Evolutionary conservation across 2,888 invertebrate genomes (phyloP).

Genomic region (Notodonta dromedarius): DNA sequence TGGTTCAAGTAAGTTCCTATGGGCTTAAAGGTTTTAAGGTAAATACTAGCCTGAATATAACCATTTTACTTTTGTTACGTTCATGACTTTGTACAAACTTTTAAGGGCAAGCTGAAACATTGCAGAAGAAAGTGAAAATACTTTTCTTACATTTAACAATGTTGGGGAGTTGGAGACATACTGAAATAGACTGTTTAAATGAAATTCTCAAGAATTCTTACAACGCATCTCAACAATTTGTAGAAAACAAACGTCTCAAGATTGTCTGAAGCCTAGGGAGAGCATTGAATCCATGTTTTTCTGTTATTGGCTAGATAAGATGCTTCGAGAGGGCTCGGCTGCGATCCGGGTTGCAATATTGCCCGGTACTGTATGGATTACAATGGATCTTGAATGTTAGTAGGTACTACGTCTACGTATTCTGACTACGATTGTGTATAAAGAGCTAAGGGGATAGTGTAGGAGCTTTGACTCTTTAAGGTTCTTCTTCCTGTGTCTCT

Average conservation of each 20-base stretch:
- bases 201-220: not conserved
- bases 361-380: constrained; percentile 37
- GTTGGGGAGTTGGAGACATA: not conserved
- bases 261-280: constrained; percentile 35
- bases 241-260: constrained; percentile 47
- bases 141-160: not conserved
- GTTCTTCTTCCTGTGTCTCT: no score
- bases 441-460: not conserved
- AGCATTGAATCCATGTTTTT: constrained; percentile 47
- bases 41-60: no score
- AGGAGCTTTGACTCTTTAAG: no score
- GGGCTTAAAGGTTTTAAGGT: no score
- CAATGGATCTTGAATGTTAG: constrained; percentile 36
- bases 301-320: constrained; percentile 68
- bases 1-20: no score
- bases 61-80: no score
- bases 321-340: constrained; percentile 56
- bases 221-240: constrained; percentile 9
- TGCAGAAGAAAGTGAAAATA: no score
- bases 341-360: constrained; percentile 65
- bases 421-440: constrained; percentile 18
- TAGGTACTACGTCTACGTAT: constrained; percentile 18
- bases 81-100: no score
- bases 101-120: no score
- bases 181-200: not conserved